Percentiles rank a stretch among this genome's conserved stretches.
Evolutionary conservation across 2,888 invertebrate genomes (phyloP).

Genomic region (Mimumesa dahlbomi): DNA sequence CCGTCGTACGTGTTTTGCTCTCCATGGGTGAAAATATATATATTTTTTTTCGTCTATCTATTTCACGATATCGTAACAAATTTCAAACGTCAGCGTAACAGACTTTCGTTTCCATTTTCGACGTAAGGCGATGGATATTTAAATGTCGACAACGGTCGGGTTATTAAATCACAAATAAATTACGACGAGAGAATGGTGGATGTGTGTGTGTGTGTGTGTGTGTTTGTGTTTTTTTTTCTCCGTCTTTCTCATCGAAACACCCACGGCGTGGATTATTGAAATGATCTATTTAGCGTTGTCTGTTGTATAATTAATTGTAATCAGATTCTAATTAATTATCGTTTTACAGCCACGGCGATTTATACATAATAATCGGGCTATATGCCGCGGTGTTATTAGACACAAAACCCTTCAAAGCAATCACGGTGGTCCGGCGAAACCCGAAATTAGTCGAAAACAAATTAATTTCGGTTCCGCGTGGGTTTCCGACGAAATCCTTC

Average conservation of each 20-base stretch:
- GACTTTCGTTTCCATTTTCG: no score
- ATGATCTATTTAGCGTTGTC: slow-evolving; percentile 15
- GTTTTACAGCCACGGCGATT: slow-evolving; percentile 5
- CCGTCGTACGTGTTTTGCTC: neutral
- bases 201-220: neutral
- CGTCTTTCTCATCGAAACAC: neutral
- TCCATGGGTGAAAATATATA: no score
- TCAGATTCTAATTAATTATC: slow-evolving; percentile 34
- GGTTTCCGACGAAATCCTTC: slow-evolving; percentile 33
- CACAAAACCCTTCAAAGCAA: slow-evolving; percentile 40
- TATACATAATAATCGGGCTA: slow-evolving; percentile 9
- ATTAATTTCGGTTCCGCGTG: slow-evolving; percentile 56
- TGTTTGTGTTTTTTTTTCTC: neutral
- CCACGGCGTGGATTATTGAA: slow-evolving; percentile 3
- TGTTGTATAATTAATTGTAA: slow-evolving; percentile 26
- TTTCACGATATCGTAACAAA: no score
- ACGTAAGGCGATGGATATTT: no score
- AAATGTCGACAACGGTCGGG: no score
- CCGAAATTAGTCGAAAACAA: slow-evolving; percentile 57
- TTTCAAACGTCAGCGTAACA: no score
- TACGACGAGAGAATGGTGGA: no score
- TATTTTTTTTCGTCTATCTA: no score
- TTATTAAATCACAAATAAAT: no score
- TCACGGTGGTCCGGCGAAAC: slow-evolving; percentile 51
- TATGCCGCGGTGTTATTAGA: slow-evolving; percentile 8